phyloP scores from a whole-genome alignment of 2,797 vertebrate species.

The Melanogrammus aeglefinus region DNA sequence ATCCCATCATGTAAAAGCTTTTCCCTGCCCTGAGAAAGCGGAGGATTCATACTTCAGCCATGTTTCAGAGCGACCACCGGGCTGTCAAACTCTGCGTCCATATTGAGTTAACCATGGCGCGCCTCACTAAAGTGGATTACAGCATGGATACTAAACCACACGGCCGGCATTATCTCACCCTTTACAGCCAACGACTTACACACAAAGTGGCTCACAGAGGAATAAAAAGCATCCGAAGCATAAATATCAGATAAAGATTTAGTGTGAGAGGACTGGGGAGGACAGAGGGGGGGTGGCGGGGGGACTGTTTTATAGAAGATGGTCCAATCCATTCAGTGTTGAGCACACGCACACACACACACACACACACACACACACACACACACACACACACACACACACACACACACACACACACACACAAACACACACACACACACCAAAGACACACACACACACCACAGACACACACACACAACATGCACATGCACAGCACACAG shows the following conservation, averaged over 20 bases:
- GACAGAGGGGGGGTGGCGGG: conserved; percentile 4
- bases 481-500: no score
- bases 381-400: no score
- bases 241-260: conserved; percentile 31
- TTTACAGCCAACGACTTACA: conserved; percentile 25
- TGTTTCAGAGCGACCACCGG: conserved; percentile 24
- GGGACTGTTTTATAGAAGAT: conserved; percentile 64
- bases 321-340: conserved; percentile 51
- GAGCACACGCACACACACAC: conserved; percentile 24
- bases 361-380: no score
- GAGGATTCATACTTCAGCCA: conserved; percentile 14
- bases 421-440: no score
- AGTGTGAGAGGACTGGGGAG: conserved; percentile 16
- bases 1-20: conserved; percentile 32
- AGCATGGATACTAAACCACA: conserved; percentile 44
- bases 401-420: no score
- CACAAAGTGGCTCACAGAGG: conserved; percentile 33
- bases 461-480: no score
- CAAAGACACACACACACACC: no score
- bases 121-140: conserved; percentile 40
- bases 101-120: conserved; percentile 47
- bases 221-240: conserved; percentile 30
- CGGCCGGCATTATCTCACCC: conserved; percentile 13
- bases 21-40: background rate
- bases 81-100: conserved; percentile 27